Evolutionary conservation across 2,888 invertebrate genomes (phyloP), one percentile per base, ranked within the genome.

Genomic region (Ormyrus rosae): DNA sequence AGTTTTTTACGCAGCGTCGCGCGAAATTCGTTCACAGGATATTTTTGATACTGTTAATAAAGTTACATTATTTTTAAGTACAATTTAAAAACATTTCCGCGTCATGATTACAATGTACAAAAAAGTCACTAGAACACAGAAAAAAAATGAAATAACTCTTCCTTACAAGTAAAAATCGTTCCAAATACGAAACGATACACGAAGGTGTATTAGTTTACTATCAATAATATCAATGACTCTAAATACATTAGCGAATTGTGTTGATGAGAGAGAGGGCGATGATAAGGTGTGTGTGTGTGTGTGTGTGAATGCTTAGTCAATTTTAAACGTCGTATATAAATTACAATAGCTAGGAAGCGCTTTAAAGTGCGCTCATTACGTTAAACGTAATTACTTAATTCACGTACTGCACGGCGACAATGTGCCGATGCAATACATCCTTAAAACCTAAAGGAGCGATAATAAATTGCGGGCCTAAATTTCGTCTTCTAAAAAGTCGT

Each of bases 361-460:
- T 81, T 81, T 81, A 83, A 83, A 81, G 81, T 83, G 84, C 85
- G 84, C 68, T 60, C 81, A 89, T 90, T 89, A 89, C 89, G 86
- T 87, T 87, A 89, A 89, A 46, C 86, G 89, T 89, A 90, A 89
- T 88, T 88, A 90, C 88, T 88, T 82, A 63, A 70, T 71, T 73
- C 55, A 68, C 78, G 78, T 78, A 78, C 78, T 64, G 72, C 72
- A 61, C 61, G 34, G 2, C 5, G 6, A 19, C 19, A 19, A 19
- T 19, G 48, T 50, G 46, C 11, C n/a, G 9, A 34, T 46, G 68
- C 78, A 64, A 71, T 70, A 70, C 70, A 70, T 34, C 61, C 61
- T 72, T 72, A 72, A n/a, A 67, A 45, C 48, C 72, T 72, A 78
- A 67, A 11, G 34, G 34, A 68, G 64, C 65, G 60, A 67, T 72